These are phyloP conservation scores for Scomber colias DNA, from an alignment of 2,113 vertebrate species.

Conservation along the genomic window DNA sequence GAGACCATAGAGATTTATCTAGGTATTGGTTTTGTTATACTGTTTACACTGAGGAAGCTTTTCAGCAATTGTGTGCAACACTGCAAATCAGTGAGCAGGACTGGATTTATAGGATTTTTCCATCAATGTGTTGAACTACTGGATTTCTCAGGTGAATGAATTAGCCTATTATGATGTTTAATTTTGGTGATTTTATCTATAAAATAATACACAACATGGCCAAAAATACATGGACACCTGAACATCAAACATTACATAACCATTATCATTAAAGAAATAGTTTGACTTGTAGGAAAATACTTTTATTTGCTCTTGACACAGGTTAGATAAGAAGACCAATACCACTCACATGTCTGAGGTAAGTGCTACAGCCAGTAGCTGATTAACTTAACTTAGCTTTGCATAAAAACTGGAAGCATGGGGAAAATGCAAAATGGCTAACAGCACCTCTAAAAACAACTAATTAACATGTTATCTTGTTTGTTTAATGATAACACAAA, in stretches of 20 bases:
- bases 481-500: too few relatives aligned
- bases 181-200: neutral
- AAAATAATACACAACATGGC: neutral
- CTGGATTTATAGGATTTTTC: neutral
- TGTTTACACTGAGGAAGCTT: neutral
- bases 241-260: neutral
- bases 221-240: neutral
- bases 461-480: too few relatives aligned
- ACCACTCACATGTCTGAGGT: too few relatives aligned
- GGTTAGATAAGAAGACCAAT: too few relatives aligned
- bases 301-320: too few relatives aligned
- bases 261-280: neutral
- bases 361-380: too few relatives aligned
- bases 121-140: neutral
- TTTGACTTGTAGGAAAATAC: too few relatives aligned
- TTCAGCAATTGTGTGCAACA: neutral
- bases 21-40: neutral
- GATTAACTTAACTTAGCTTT: too few relatives aligned
- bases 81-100: neutral
- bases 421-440: too few relatives aligned
- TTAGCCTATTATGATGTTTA: too few relatives aligned
- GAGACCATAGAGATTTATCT: slow-evolving; percentile 1
- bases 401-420: too few relatives aligned
- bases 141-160: neutral
- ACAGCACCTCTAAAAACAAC: too few relatives aligned